Evolutionary conservation across 2,797 vertebrate species (phyloP).

Genomic region (Onychomys torridus): DNA sequence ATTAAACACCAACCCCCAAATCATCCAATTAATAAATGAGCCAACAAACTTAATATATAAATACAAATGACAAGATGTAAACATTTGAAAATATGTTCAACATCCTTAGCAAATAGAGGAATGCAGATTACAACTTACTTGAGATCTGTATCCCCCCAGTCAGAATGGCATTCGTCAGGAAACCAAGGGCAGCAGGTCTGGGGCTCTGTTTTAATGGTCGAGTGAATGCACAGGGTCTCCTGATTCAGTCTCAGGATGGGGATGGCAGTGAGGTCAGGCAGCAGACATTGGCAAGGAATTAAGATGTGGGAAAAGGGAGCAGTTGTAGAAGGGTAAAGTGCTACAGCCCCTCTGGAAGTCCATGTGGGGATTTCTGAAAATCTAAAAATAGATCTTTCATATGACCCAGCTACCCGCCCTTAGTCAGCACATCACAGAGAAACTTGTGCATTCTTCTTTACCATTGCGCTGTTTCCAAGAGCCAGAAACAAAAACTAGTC

Average conservation of each 20-base stretch:
- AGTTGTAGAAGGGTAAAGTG: neutral
- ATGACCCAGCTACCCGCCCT: neutral
- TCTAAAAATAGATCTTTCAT: neutral
- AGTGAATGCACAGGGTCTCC: too few relatives aligned
- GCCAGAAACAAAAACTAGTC: neutral
- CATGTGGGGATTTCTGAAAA: neutral
- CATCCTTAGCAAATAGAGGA: neutral
- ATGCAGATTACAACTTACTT: neutral
- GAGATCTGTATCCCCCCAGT: neutral
- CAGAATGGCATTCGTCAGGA: neutral
- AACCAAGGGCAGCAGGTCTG: neutral
- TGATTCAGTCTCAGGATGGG: neutral
- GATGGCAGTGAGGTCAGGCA: neutral
- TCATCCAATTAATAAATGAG: neutral
- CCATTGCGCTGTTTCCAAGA: neutral
- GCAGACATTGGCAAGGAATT: too few relatives aligned
- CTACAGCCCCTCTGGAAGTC: neutral
- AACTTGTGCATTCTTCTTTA: neutral
- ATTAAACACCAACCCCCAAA: neutral
- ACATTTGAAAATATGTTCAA: neutral
- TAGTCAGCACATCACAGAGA: neutral
- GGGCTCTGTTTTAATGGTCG: accelerated
- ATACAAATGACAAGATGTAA: neutral
- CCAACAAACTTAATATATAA: neutral
- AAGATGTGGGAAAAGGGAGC: neutral